A percentile compares a stretch with the other conserved stretches of the same genome.
Evolutionary conservation across 2,113 vertebrate species (phyloP).

Genomic region (Onychorhynchus coronatus): DNA sequence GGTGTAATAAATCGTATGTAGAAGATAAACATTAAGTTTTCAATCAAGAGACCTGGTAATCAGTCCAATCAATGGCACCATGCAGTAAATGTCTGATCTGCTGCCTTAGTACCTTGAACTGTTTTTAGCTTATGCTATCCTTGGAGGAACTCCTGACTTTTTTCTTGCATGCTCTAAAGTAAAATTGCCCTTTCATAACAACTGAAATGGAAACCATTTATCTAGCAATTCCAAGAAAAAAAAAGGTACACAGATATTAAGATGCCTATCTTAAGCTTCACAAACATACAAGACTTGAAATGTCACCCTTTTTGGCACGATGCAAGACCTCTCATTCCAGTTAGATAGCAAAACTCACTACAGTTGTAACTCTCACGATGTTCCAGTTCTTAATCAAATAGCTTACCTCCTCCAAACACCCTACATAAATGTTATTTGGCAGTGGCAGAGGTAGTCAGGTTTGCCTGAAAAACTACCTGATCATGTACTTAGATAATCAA

Average conservation of each 20-base stretch:
- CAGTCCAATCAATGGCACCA: background rate
- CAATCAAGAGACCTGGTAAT: background rate
- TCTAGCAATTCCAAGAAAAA: conserved; percentile 20
- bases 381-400: background rate
- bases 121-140: conserved; percentile 5
- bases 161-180: conserved; percentile 1
- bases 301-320: background rate
- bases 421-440: background rate
- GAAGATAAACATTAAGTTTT: background rate
- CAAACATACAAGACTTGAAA: conserved; percentile 23
- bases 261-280: conserved; percentile 26
- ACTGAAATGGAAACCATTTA: conserved; percentile 33
- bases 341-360: background rate
- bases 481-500: background rate
- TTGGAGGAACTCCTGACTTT: background rate
- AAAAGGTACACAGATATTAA: conserved; percentile 2
- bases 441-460: background rate
- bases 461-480: background rate
- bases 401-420: background rate
- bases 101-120: background rate
- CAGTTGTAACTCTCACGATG: background rate
- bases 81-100: background rate
- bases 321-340: background rate
- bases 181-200: conserved; percentile 11
- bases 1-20: background rate